phyloP scores from a whole-genome alignment of 2,113 vertebrate species.

The Bujurquina vittata region DNA sequence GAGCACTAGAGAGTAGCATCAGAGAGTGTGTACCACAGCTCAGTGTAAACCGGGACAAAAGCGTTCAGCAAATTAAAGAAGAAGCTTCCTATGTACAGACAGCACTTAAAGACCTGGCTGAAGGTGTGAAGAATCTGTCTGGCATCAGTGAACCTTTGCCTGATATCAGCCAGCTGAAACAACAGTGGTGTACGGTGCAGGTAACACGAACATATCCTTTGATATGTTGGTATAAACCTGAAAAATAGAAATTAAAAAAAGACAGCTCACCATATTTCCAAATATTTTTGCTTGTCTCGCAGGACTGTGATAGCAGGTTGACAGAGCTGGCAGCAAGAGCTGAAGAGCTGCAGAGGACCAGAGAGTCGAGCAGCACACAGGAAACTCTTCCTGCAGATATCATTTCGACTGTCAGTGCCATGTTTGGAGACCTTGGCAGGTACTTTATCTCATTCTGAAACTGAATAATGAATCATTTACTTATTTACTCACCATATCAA shows the following conservation, averaged over 20 bases:
- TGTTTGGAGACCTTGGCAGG: slow-evolving; percentile 48
- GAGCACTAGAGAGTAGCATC: slow-evolving; percentile 39
- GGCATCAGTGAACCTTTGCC: not conserved
- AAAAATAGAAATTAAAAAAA: not conserved
- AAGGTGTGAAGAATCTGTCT: not conserved
- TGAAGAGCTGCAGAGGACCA: slow-evolving; percentile 15
- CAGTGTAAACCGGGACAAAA: not conserved
- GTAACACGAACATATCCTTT: not conserved
- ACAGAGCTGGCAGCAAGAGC: slow-evolving; percentile 21
- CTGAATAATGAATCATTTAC: not conserved
- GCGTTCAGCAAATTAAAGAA: slow-evolving; percentile 17
- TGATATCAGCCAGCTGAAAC: slow-evolving; percentile 42
- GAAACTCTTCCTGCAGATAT: slow-evolving; percentile 24
- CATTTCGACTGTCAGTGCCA: not conserved
- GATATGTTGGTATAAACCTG: not conserved
- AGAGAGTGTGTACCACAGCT: not conserved
- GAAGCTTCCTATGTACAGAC: slow-evolving; percentile 17
- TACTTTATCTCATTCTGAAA: not conserved
- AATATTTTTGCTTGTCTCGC: not conserved
- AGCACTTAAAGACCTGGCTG: slow-evolving; percentile 17
- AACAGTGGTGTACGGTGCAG: slow-evolving; percentile 46
- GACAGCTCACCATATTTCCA: not conserved
- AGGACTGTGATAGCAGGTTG: slow-evolving; percentile 41
- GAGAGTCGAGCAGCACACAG: not conserved
- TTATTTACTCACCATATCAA: not conserved